Percentiles rank a stretch among this genome's conserved stretches.
Evolutionary conservation across 2,113 vertebrate genomes (phyloP).

Genomic region (Lanius collurio): DNA sequence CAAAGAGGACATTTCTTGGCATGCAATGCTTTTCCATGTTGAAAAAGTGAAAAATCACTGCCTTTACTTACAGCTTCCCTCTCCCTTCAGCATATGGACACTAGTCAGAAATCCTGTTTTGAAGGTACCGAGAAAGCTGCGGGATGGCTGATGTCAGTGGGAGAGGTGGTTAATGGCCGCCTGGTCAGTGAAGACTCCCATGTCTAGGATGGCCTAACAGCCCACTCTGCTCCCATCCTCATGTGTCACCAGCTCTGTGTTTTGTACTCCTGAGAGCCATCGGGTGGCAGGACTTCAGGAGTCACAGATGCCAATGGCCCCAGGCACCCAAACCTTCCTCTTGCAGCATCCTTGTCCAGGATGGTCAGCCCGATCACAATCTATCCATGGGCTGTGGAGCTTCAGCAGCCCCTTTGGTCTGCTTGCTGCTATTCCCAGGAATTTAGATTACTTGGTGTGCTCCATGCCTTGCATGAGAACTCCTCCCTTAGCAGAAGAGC

Average conservation of each 20-base stretch:
- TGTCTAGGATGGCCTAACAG: neutral
- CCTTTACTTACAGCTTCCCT: neutral
- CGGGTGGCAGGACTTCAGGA: neutral
- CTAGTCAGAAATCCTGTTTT: neutral
- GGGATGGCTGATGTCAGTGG: neutral
- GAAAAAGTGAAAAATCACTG: neutral
- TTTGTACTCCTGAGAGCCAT: neutral
- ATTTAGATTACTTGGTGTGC: neutral
- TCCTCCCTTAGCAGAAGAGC: neutral
- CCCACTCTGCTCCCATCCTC: neutral
- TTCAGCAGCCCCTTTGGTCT: neutral
- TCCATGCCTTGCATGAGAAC: accelerated
- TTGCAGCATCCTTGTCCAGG: neutral
- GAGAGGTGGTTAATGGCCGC: neutral
- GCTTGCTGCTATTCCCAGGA: neutral
- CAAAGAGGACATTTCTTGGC: neutral
- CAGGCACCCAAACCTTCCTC: neutral
- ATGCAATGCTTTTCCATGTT: neutral
- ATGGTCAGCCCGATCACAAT: neutral
- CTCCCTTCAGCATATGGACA: neutral
- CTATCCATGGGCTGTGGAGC: accelerated
- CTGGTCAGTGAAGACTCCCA: neutral
- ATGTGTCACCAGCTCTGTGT: neutral
- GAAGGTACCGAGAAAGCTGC: neutral
- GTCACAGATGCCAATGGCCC: neutral